phyloP scores from a whole-genome alignment of 2,797 vertebrate genomes.

The Coregonus ussuriensis region DNA sequence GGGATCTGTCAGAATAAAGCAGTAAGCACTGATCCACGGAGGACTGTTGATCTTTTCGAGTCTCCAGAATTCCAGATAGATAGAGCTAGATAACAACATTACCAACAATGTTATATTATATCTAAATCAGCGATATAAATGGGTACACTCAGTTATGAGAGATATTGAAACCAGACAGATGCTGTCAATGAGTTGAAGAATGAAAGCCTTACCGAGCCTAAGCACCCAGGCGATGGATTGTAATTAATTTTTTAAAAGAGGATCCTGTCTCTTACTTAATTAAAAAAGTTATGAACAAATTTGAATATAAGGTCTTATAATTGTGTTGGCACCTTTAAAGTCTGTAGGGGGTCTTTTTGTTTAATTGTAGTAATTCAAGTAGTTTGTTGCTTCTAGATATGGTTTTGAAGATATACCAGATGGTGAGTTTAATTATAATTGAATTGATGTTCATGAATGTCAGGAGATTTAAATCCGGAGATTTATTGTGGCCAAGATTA shows the following conservation, averaged over 20 bases:
- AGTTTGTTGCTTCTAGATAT: conserved; percentile 9
- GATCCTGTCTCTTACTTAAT: neutral
- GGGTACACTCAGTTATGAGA: neutral
- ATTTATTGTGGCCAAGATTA: neutral
- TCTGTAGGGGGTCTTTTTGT: neutral
- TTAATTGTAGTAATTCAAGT: conserved; percentile 1
- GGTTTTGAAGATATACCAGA: conserved; percentile 25
- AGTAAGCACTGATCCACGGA: neutral
- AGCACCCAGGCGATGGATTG: too few relatives aligned
- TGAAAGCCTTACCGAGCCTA: neutral
- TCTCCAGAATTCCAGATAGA: neutral
- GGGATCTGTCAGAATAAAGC: neutral
- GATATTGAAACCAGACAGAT: neutral
- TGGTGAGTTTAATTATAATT: conserved; percentile 36
- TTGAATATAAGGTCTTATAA: neutral
- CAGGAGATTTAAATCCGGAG: conserved; percentile 18
- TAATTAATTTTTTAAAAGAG: neutral
- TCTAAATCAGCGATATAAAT: neutral
- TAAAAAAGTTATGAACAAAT: neutral
- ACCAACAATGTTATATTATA: neutral
- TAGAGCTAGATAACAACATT: neutral
- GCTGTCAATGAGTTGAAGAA: neutral
- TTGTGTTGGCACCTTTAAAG: neutral
- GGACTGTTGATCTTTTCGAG: neutral
- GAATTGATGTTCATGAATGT: conserved; percentile 38